Conservation (phyloP, 2,888 invertebrate genomes). For the Parapristionchus giblindavisi region DNA sequence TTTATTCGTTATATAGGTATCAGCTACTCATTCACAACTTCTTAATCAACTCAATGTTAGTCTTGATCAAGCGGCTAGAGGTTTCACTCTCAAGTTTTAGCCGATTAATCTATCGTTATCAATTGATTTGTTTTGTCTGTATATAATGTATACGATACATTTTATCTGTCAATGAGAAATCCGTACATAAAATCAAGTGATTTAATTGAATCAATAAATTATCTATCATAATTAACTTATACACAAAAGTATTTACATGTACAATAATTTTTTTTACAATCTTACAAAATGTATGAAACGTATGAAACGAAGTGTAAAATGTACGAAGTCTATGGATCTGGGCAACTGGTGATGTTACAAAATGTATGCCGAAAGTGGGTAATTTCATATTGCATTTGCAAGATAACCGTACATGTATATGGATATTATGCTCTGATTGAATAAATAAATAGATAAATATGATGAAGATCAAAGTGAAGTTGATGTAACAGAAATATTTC, state of each 20-base stretch:
- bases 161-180: neutral
- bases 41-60: slow-evolving; percentile 49
- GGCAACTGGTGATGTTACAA: no score
- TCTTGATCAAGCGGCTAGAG: slow-evolving; percentile 44
- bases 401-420: slow-evolving; percentile 17
- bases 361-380: no score
- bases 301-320: no score
- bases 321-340: no score
- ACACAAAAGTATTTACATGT: no score
- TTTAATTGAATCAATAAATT: neutral
- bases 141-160: no score
- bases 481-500: slow-evolving; percentile 94
- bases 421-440: slow-evolving; percentile 15
- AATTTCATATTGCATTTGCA: slow-evolving; percentile 19
- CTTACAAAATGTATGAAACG: no score
- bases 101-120: no score
- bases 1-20: neutral
- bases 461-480: slow-evolving; percentile 80
- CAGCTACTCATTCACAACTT: slow-evolving; percentile 40
- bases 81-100: slow-evolving; percentile 37
- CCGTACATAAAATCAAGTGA: neutral
- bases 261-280: no score
- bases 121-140: neutral
- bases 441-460: slow-evolving; percentile 2
- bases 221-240: no score